A percentile compares a stretch with the other conserved stretches of the same genome.
These are phyloP conservation scores for Phataginus tricuspis DNA, from an alignment of 2,797 vertebrate genomes.

Conservation along the genomic window DNA sequence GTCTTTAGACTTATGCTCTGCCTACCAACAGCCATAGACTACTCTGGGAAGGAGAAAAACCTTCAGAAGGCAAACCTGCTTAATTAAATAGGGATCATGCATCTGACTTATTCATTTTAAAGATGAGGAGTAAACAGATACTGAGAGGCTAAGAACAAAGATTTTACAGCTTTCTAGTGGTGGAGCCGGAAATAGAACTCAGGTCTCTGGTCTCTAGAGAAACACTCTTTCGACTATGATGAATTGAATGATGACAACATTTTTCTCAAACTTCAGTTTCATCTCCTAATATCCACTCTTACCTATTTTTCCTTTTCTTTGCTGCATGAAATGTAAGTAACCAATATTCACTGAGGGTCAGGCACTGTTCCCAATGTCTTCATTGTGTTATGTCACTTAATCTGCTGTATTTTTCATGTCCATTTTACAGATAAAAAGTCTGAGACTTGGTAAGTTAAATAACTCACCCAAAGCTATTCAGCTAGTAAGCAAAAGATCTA, in stretches of 20 bases:
- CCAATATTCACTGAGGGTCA: not conserved
- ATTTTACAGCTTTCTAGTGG: not conserved
- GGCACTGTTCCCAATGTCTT: not conserved
- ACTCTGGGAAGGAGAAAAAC: not conserved
- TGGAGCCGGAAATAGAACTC: not conserved
- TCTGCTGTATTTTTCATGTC: not conserved
- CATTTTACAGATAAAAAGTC: not conserved
- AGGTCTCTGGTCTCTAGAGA: not conserved
- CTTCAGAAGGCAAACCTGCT: slow-evolving; percentile 9
- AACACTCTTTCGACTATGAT: not conserved
- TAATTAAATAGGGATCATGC: not conserved
- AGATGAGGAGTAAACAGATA: slow-evolving; percentile 13
- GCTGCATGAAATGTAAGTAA: not conserved
- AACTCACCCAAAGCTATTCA: not conserved
- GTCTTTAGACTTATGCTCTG: slow-evolving; percentile 27
- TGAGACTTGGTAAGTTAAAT: not conserved
- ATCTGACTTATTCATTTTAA: not conserved
- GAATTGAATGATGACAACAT: not conserved
- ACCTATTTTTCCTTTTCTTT: not conserved
- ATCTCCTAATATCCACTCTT: not conserved
- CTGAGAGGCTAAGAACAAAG: not conserved
- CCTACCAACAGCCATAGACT: not conserved
- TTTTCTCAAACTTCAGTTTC: not conserved
- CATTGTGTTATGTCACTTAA: not conserved
- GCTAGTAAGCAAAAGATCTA: not conserved